Conservation (phyloP, 1,140 invertebrate genomes). For the Cydia strobilella region DNA sequence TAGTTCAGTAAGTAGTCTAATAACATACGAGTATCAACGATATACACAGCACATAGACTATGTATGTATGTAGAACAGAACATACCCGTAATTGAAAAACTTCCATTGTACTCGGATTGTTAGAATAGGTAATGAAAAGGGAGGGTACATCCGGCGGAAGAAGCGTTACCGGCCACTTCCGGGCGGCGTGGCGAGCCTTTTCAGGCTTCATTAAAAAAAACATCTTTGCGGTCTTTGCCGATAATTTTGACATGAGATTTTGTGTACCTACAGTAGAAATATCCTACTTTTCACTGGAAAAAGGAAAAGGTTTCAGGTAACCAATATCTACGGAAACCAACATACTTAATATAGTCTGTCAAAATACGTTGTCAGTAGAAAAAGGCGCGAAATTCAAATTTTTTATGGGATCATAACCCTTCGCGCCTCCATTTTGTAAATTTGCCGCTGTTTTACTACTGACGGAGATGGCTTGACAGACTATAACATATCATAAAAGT, state of each 20-base stretch:
- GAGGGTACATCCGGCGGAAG: slow-evolving; percentile 14
- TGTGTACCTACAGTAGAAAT: neutral
- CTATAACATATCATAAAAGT: no score
- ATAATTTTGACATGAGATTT: slow-evolving; percentile 17
- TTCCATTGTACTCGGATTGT: slow-evolving; percentile 20
- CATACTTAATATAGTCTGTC: no score
- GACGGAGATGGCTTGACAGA: no score
- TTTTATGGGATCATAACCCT: no score
- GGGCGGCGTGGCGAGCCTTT: slow-evolving; percentile 5
- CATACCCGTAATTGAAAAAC: neutral
- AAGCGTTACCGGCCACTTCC: slow-evolving; percentile 27
- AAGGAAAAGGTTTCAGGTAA: neutral
- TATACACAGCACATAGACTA: neutral
- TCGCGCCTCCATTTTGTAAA: no score
- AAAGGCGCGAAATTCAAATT: no score
- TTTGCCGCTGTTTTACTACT: no score
- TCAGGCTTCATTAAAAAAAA: slow-evolving; percentile 17
- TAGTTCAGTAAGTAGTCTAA: no score
- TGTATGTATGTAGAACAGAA: neutral
- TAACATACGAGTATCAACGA: no score
- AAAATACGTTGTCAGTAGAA: no score
- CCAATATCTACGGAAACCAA: neutral
- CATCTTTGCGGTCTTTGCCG: neutral
- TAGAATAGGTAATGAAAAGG: slow-evolving; percentile 30
- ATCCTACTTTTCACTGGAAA: neutral